A percentile compares a stretch with the other conserved stretches of the same genome.
These are phyloP conservation scores for Aricia artaxerxes DNA, from an alignment of 2,888 invertebrate genomes.

Conservation along the genomic window DNA sequence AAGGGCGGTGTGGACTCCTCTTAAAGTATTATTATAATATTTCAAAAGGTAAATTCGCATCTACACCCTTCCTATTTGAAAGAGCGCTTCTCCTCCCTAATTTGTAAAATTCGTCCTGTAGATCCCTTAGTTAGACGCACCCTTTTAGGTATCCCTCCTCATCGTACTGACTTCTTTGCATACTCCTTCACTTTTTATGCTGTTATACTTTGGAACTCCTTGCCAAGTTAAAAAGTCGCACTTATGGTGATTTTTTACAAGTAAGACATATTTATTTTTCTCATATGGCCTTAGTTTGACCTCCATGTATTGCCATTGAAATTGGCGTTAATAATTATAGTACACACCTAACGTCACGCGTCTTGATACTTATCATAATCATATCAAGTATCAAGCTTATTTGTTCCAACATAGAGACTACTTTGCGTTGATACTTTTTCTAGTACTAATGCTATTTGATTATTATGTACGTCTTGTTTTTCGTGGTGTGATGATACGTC, in stretches of 20 bases:
- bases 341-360: neutral
- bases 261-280: neutral
- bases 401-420: neutral
- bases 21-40: no score
- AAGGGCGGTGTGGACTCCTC: no score
- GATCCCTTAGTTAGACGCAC: no score
- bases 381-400: neutral
- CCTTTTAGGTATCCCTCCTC: no score
- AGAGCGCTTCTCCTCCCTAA: no score
- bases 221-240: no score
- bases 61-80: no score
- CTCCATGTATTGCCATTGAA: neutral
- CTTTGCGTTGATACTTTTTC: neutral
- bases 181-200: no score
- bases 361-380: constrained; percentile 17
- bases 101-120: no score
- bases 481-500: neutral
- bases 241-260: neutral
- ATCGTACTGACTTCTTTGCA: no score
- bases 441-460: neutral
- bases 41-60: no score
- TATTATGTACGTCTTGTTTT: neutral
- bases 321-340: constrained; percentile 27
- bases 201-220: no score
- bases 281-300: neutral